Base-by-base conservation (phyloP, 2,888 invertebrate species). In the Rhagophthalmus giganteus region DNA sequence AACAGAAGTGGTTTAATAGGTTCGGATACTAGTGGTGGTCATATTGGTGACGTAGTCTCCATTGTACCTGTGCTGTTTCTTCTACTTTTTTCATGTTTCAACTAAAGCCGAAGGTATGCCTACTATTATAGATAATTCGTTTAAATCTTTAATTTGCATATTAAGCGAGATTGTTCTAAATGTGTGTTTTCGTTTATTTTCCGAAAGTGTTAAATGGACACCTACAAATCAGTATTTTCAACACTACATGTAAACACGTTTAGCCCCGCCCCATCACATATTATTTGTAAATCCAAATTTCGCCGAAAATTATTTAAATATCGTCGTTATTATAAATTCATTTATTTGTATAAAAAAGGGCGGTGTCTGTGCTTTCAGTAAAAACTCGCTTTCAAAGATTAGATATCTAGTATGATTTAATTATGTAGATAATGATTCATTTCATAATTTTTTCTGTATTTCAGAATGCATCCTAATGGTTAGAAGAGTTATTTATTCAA, bases 231-330 rank as follows among this genome's bases (percentile, higher is more conserved):
- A 31, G 26, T 37, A 30, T 42, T 30, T 32, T 49, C 27, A n/a
- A 34, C 28, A 38, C 41, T 35, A 33, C 44, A 74, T 74, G 73
- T 74, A 75, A 75, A 74, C 74, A 74, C 64, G 66, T 66, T 69
- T 70, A 71, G 73, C 74, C 74, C 74, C 74, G 73, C 74, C 74
- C 74, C 74, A 70, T 65, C 67, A 65, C 65, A 68, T 64, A 63
- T 53, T 60, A 57, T 64, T 67, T 66, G 59, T 65, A 62, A 67
- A 66, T 66, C 63, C 63, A n/a, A n/a, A n/a, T 65, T 69, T 65
- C 55, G 24, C 12, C 11, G n/a, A 6, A 24, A 16, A 13, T 37
- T 37, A 3, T 30, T 20, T 7, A 3, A 7, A 7, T 20, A 20
- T 20, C 7, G 7, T 5, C 3, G 20, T 5, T 5, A 20, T 7